These are phyloP conservation scores for Coptotermes formosanus DNA, from an alignment of 1,140 invertebrate species.

Conservation along the genomic window DNA sequence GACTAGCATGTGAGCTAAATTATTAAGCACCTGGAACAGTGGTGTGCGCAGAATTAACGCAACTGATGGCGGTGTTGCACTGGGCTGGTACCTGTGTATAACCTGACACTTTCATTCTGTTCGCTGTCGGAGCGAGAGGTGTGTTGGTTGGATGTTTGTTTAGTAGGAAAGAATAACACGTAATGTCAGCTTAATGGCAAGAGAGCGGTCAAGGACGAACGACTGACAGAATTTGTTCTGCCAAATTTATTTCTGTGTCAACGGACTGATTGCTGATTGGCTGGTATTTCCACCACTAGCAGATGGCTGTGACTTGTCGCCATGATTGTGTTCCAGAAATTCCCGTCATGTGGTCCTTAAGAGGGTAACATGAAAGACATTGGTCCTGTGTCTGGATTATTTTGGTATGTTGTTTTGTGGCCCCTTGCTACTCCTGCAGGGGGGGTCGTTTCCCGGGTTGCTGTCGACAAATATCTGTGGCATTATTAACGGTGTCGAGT, in stretches of 20 bases:
- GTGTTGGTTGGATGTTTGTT: neutral
- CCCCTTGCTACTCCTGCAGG: no score
- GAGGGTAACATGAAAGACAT: neutral
- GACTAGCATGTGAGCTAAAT: no score
- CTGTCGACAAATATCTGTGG: no score
- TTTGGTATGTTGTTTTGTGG: no score
- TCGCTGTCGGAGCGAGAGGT: neutral
- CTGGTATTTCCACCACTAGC: neutral
- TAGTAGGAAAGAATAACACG: neutral
- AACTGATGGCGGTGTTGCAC: no score
- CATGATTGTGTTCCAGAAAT: conserved; percentile 7
- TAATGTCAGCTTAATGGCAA: neutral
- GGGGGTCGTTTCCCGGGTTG: no score
- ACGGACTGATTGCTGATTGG: neutral
- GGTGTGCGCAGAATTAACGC: no score
- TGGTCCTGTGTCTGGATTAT: neutral
- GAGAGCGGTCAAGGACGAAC: neutral
- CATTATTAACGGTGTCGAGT: no score
- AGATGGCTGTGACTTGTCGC: neutral
- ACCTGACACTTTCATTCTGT: neutral
- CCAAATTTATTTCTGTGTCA: neutral
- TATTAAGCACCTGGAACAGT: no score
- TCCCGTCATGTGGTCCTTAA: neutral
- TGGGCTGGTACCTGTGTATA: no score
- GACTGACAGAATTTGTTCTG: neutral